Base-by-base conservation (phyloP, 2,113 vertebrate genomes). In the Chamaea fasciata region DNA sequence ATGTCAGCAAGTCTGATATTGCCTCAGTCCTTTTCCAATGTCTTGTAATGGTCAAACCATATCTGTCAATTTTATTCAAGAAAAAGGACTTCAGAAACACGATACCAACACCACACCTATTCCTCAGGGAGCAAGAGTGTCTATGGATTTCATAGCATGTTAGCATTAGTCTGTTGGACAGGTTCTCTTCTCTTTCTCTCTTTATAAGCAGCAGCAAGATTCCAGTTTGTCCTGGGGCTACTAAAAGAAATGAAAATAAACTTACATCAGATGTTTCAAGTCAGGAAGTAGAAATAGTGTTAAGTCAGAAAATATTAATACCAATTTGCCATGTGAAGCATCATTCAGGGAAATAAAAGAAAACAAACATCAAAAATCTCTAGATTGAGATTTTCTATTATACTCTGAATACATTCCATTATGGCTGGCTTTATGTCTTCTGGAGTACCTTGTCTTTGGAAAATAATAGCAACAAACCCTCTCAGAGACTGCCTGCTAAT, bases 281-380 rank as follows among this genome's bases (percentile, higher is more conserved):
- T 90, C 71, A 82, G 39, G 64, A 89, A 70, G 55, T 44, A 73
- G 57, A 93, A 82, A n/a, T 35, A 87, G 70, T 62, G 27, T 63
- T 37, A 91, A 85, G 82, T 90, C 93, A 95, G 59, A 95, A 92
- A 94, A 90, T 73, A 90, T 95, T 90, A 95, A 87, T 85, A 17
- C 27, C 5, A 85, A 69, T 75, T 96, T 95, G 47, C 11, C 41
- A 49, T 47, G 17, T 57, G 78, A 95, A 33, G 50, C 53, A 62
- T 92, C 41, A 68, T 71, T 83, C 35, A 60, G 52, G 5, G 55
- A 37, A 39, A 57, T 74, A 35, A 64, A 64, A 39, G 10, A 23
- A 39, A 41, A 27, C 15, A 60, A 55, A 46, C 14, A 41, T 46
- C 13, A 33, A 41, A 49, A 14, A 3, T 11, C 10, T 47, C 11